Base-by-base conservation (phyloP, 2,797 vertebrate species). In the Aldrovandia affinis region DNA sequence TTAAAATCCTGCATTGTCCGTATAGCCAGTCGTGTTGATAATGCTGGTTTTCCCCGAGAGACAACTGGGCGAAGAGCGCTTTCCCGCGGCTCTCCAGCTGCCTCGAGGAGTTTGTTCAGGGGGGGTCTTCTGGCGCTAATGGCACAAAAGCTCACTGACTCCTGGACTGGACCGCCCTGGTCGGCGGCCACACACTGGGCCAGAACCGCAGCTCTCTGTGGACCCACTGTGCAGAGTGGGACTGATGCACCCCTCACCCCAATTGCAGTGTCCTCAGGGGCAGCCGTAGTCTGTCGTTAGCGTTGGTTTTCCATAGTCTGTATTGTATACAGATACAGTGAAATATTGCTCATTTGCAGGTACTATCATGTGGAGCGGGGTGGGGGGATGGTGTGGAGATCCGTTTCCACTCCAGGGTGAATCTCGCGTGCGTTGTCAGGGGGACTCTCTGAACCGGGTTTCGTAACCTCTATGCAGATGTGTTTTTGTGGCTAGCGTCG, bases 391-490 rank as follows among this genome's bases (percentile, higher is more conserved):
- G 2, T 2, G 57, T 25, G 57, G 22, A n/a, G 28, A 65, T 65
- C 63, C 1, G 14, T 14, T 65, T 65, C 28, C 63, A 5, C n/a
- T 30, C 2, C 1, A 65, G 61, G n/a, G 14, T 2, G 28, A 65
- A 65, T 65, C 30, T 75, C 6, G 22, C 33, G 22, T 54, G 28
- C 10, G 50, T 54, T 44, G 42, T 30, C 54, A n/a, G 47, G 44
- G 33, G 44, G 73, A 83, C 70, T 68, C 79, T 44, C 36, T 83
- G 68, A 87, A 86, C 85, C 61, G 14, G 73, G 83, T 82, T 83
- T 30, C 33, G 81, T 88, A 89, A 92, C 92, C 91, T 94, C 93
- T 95, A 92, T 95, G 93, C 93, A 94, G 89, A 88, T 86, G 88
- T 90, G 81, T 87, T 87, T 77, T 75, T 88, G 87, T 89, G 78